Evolutionary conservation across 2,113 vertebrate species (phyloP).

Genomic region (Passer montanus): DNA sequence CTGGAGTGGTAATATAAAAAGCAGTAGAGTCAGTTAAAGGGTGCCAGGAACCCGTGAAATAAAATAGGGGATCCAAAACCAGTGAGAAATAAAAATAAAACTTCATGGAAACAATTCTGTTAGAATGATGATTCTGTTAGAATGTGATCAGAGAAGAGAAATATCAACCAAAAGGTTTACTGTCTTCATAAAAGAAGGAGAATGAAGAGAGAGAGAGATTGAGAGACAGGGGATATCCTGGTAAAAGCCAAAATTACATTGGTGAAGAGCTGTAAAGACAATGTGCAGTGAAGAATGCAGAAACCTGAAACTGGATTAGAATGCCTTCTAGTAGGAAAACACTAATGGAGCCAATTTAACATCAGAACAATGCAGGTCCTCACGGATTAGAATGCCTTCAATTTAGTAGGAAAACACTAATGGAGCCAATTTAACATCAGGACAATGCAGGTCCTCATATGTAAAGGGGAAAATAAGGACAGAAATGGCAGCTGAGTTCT

Average conservation of each 20-base stretch:
- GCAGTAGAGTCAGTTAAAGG: not conserved
- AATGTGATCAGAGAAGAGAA: not conserved
- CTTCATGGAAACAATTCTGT: not conserved
- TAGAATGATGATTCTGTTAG: not conserved
- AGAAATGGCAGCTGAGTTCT: not conserved
- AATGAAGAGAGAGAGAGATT: not conserved
- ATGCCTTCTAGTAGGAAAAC: not conserved
- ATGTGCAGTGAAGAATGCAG: not conserved
- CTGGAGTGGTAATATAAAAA: not conserved
- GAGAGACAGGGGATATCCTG: not conserved
- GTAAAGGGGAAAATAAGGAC: not conserved
- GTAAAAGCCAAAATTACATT: not conserved
- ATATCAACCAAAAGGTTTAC: not conserved
- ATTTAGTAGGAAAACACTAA: not conserved
- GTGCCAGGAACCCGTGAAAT: not conserved
- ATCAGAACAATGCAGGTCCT: not conserved
- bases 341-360: not conserved
- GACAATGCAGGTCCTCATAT: not conserved
- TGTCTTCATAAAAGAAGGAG: not conserved
- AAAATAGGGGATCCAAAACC: not conserved
- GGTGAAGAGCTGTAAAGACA: not conserved
- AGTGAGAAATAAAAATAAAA: not conserved
- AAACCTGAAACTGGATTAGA: not conserved
- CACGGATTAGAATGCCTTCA: not conserved
- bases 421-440: not conserved